Conservation (phyloP, 2,888 invertebrate genomes). For the Ochlodes sylvanus region DNA sequence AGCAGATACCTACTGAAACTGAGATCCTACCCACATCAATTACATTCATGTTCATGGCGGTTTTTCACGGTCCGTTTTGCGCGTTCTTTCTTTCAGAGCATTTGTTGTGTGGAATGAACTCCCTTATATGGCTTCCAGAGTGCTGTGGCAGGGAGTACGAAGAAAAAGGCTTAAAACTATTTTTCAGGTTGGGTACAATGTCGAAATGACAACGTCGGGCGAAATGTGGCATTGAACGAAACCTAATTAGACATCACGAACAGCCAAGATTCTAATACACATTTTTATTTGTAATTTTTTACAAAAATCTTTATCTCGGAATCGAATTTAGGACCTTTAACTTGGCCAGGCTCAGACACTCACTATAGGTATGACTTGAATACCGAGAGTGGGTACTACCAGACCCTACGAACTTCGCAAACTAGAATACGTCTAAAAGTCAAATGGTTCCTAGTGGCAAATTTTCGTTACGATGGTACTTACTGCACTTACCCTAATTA, state of each 20-base stretch:
- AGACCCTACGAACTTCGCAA: too few relatives aligned
- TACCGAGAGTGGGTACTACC: too few relatives aligned
- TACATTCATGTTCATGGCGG: background rate
- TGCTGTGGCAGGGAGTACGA: background rate
- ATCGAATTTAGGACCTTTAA: too few relatives aligned
- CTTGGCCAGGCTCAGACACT: too few relatives aligned
- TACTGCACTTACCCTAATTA: conserved; percentile 13
- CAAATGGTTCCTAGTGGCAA: background rate
- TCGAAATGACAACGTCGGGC: too few relatives aligned
- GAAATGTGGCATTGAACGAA: background rate
- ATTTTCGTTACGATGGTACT: background rate
- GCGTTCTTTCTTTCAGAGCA: conserved; percentile 1
- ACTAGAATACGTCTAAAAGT: background rate
- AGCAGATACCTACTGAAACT: background rate
- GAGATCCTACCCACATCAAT: background rate
- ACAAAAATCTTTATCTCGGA: too few relatives aligned
- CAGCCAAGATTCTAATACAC: too few relatives aligned
- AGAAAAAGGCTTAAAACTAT: background rate
- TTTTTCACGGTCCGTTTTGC: conserved; percentile 1
- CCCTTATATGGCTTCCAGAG: background rate
- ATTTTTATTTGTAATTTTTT: too few relatives aligned
- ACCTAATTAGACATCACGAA: too few relatives aligned
- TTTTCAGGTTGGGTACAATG: background rate
- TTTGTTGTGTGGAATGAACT: background rate
- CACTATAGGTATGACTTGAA: too few relatives aligned